Conservation (phyloP, 2,113 vertebrate species). For the Tenrec ecaudatus region DNA sequence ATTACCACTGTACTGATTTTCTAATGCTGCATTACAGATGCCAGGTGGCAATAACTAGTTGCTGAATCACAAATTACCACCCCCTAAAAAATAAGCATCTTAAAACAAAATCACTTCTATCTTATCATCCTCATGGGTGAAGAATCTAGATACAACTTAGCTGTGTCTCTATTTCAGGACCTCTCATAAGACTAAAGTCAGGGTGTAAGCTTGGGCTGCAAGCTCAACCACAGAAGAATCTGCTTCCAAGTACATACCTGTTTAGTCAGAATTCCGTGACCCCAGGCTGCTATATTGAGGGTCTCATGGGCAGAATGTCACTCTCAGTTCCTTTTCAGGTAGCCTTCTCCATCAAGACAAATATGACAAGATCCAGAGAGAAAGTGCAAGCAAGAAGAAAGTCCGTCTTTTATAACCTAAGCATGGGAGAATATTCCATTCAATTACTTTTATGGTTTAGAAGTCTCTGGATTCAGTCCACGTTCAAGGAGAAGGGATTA, state of each 20-base stretch:
- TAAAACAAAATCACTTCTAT: constrained; percentile 7
- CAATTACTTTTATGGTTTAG: not conserved
- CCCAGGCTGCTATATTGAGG: not conserved
- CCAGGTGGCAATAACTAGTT: not conserved
- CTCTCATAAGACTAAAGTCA: constrained; percentile 21
- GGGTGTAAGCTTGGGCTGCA: not conserved
- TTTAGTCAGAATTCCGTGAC: not conserved
- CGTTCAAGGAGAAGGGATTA: not conserved
- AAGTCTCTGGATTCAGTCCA: not conserved
- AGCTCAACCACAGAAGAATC: constrained; percentile 1
- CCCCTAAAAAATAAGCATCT: not conserved
- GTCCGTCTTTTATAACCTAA: not conserved
- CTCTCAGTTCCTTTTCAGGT: constrained; percentile 10
- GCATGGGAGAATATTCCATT: not conserved
- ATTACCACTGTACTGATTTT: not conserved
- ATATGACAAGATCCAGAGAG: constrained; percentile 18
- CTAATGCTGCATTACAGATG: not conserved
- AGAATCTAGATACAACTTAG: not conserved
- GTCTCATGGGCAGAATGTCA: not conserved
- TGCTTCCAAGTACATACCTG: not conserved
- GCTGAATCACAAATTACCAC: not conserved
- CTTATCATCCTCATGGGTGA: not conserved
- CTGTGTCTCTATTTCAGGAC: not conserved
- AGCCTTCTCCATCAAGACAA: constrained; percentile 10
- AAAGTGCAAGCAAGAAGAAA: constrained; percentile 12